Conservation (phyloP, 2,888 invertebrate species). For the Drosophila percnosoma region DNA sequence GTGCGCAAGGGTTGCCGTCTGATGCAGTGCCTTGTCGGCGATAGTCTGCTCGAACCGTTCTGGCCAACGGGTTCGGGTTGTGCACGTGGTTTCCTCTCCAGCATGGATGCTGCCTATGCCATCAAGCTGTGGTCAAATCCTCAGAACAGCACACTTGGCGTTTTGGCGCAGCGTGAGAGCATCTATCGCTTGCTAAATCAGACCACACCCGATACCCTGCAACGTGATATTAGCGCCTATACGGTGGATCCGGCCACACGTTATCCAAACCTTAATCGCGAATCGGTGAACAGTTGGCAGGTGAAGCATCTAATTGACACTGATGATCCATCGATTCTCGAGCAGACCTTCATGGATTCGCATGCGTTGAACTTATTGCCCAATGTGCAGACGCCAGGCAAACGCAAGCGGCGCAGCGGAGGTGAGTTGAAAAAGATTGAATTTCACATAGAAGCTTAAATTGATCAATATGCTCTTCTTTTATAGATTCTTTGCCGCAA, state of each 20-base stretch:
- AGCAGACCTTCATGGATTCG: conserved; percentile 85
- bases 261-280: conserved; percentile 92
- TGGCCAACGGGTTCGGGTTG: conserved; percentile 99
- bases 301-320: conserved; percentile 90
- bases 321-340: conserved; percentile 88
- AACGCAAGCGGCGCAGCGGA: conserved; percentile 84
- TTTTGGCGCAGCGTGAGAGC: conserved; percentile 97
- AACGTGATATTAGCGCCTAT: conserved; percentile 94
- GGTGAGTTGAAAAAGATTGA: conserved; percentile 57
- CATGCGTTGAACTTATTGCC: conserved; percentile 87
- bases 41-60: conserved; percentile 98
- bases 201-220: conserved; percentile 98
- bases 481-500: conserved; percentile 81
- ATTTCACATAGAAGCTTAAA: neutral
- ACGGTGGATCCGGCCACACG: conserved; percentile 94
- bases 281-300: conserved; percentile 91
- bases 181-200: conserved; percentile 94
- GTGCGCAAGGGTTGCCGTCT: conserved; percentile 91
- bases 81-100: conserved; percentile 97
- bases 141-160: conserved; percentile 87
- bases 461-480: neutral
- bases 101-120: conserved; percentile 98
- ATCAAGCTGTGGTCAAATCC: conserved; percentile 94
- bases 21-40: conserved; percentile 96
- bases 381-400: conserved; percentile 87